phyloP scores from a whole-genome alignment of 2,888 invertebrate species.

The Amiota mariae region DNA sequence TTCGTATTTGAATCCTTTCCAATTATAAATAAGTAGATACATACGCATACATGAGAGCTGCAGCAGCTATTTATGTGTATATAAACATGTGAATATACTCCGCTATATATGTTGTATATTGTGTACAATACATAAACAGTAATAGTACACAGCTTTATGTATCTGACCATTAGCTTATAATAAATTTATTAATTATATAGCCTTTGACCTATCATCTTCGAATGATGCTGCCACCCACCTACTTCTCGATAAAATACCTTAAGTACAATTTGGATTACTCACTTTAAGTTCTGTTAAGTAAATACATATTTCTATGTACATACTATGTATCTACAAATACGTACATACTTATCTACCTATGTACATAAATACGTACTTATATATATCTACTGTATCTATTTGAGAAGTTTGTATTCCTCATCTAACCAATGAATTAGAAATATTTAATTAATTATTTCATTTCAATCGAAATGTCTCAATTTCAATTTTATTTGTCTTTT shows the following conservation, averaged over 20 bases:
- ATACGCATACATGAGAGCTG: neutral
- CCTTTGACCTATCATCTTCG: conserved; percentile 27
- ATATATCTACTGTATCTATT: too few relatives aligned
- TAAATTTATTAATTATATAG: conserved; percentile 16
- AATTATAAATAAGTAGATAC: neutral
- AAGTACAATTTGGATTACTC: too few relatives aligned
- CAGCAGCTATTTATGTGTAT: neutral
- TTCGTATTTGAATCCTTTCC: neutral
- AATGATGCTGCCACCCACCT: conserved; percentile 30
- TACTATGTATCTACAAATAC: too few relatives aligned
- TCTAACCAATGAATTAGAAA: too few relatives aligned
- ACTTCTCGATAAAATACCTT: neutral
- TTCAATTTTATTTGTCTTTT: too few relatives aligned
- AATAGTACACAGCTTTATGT: neutral
- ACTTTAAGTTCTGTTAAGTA: too few relatives aligned
- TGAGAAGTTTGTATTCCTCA: too few relatives aligned
- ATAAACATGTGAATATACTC: neutral
- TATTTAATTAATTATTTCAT: too few relatives aligned
- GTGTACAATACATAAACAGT: neutral
- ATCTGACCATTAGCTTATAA: neutral
- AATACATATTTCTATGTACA: too few relatives aligned
- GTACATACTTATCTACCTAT: too few relatives aligned
- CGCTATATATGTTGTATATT: neutral
- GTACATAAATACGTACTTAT: too few relatives aligned
- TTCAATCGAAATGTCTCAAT: too few relatives aligned